Conservation (phyloP, 2,113 vertebrate species). For the Gracilinanus agilis region DNA sequence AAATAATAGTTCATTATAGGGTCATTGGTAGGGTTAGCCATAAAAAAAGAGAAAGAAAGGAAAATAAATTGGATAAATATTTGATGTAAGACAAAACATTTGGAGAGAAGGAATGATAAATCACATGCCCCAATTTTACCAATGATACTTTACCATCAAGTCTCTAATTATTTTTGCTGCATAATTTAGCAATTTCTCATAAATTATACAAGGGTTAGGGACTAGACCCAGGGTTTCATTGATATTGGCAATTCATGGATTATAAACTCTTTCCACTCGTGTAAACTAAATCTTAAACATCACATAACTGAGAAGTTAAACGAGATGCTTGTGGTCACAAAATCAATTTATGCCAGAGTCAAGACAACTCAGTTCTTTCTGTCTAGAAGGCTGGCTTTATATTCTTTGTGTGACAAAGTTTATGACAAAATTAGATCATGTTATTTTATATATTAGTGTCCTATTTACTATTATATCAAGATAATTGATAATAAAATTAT, state of each 20-base stretch:
- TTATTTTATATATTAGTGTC: neutral
- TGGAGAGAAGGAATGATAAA: constrained; percentile 29
- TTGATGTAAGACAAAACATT: constrained; percentile 14
- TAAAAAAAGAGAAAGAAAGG: constrained; percentile 15
- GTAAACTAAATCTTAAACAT: neutral
- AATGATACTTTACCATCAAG: neutral
- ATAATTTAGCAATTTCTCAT: neutral
- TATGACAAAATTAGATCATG: too few relatives aligned
- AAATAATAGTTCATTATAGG: constrained; percentile 24
- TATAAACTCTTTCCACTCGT: neutral
- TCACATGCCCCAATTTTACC: neutral
- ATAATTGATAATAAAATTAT: neutral
- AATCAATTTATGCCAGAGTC: neutral
- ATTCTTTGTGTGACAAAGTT: neutral
- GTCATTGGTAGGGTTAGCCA: constrained; percentile 5
- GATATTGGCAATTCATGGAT: neutral
- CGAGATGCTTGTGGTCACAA: neutral
- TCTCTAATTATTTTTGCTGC: neutral
- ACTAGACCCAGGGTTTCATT: neutral
- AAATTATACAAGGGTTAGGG: neutral
- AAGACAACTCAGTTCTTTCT: neutral
- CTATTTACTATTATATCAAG: neutral
- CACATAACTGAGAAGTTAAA: neutral
- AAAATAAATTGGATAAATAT: constrained; percentile 21
- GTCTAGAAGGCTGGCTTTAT: neutral